phyloP scores from a whole-genome alignment of 1,140 invertebrate genomes.

The Papilio machaon region DNA sequence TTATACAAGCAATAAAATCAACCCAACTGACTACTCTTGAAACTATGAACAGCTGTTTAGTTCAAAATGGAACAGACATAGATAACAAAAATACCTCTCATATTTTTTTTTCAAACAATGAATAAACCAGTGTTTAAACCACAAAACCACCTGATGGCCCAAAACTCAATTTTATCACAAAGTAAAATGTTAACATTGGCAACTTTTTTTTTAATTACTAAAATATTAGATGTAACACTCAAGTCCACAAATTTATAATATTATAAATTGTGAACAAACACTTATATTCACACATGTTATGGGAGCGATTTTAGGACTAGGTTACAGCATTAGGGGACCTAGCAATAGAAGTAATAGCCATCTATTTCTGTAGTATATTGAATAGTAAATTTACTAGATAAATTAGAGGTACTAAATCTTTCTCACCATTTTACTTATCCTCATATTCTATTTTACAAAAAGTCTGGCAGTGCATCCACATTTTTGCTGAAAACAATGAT shows the following conservation, averaged over 20 bases:
- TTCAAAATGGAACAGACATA: neutral
- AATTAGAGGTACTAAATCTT: neutral
- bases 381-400: neutral
- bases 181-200: constrained; percentile 3
- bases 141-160: neutral
- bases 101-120: too few relatives aligned
- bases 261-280: too few relatives aligned
- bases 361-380: neutral
- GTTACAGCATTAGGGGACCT: neutral
- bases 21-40: neutral
- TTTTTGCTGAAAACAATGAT: neutral
- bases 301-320: neutral
- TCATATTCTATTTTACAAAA: neutral
- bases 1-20: neutral
- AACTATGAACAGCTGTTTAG: neutral
- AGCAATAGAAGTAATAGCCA: neutral
- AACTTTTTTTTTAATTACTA: neutral
- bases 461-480: neutral
- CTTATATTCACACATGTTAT: neutral
- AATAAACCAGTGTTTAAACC: too few relatives aligned
- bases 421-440: neutral
- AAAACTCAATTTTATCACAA: neutral
- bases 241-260: neutral
- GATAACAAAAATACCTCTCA: neutral
- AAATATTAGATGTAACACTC: neutral